phyloP scores from a whole-genome alignment of 2,888 invertebrate genomes.

The Mycogona germanica region DNA sequence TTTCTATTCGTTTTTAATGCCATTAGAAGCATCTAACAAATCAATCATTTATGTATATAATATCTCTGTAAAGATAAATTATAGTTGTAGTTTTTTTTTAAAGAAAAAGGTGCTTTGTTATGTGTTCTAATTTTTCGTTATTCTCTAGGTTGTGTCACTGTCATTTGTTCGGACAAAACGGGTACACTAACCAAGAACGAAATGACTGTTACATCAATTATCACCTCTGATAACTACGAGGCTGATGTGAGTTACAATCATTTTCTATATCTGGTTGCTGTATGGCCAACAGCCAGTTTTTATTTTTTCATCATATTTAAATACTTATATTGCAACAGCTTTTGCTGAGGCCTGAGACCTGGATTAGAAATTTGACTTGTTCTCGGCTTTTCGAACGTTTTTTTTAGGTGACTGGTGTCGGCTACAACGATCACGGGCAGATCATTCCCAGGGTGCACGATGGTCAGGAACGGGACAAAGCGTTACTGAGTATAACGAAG shows the following conservation, averaged over 20 bases:
- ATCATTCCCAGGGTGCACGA: constrained; percentile 39
- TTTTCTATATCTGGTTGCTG: neutral
- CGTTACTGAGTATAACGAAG: constrained; percentile 37
- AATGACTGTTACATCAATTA: constrained; percentile 95
- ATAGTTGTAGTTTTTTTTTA: too few species aligned
- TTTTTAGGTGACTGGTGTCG: constrained; percentile 62
- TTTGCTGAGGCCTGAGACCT: too few species aligned
- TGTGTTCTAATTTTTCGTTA: too few species aligned
- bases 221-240: constrained; percentile 80
- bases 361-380: too few species aligned
- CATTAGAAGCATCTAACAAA: too few species aligned
- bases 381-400: constrained; percentile 17
- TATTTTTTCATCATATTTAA: too few species aligned
- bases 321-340: neutral
- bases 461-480: constrained; percentile 25
- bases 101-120: too few species aligned
- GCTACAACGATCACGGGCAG: constrained; percentile 79
- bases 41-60: too few species aligned
- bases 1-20: too few species aligned
- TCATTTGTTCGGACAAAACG: constrained; percentile 98
- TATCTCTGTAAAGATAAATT: too few species aligned
- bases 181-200: constrained; percentile 98
- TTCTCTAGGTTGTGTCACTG: constrained; percentile 55
- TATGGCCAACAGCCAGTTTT: neutral
- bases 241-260: constrained; percentile 53